phyloP scores from a whole-genome alignment of 2,888 invertebrate species.

The Tryphoninae sp. region DNA sequence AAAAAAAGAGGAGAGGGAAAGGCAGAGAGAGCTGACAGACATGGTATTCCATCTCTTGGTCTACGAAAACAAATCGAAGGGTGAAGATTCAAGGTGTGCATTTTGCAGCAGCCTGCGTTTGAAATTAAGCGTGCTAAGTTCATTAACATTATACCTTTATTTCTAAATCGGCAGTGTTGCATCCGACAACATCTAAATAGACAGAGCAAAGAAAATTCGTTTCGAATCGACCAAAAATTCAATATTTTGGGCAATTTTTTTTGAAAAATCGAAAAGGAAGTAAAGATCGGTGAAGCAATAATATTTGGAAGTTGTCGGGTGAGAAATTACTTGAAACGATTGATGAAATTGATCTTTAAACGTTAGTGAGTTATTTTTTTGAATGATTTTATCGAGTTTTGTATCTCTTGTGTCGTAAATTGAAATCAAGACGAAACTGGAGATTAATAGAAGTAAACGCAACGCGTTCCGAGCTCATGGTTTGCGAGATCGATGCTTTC shows the following conservation, averaged over 20 bases:
- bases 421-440: background rate
- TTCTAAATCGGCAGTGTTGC: background rate
- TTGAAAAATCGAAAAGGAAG: background rate
- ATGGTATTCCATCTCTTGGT: slow-evolving; percentile 24
- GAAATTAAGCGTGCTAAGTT: slow-evolving; percentile 69
- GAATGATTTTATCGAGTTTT: slow-evolving; percentile 14
- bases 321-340: too few relatives aligned
- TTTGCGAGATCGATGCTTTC: slow-evolving; percentile 46
- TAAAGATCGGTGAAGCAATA: too few relatives aligned
- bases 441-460: slow-evolving; percentile 39
- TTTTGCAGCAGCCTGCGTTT: background rate
- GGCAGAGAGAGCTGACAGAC: slow-evolving; percentile 44
- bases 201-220: too few relatives aligned
- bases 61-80: slow-evolving; percentile 33
- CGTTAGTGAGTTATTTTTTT: background rate
- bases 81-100: slow-evolving; percentile 48
- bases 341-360: background rate
- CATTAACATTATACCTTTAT: slow-evolving; percentile 68
- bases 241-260: background rate
- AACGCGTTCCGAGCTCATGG: slow-evolving; percentile 16
- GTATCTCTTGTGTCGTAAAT: slow-evolving; percentile 3
- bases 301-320: too few relatives aligned
- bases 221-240: background rate
- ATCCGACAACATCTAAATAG: background rate
- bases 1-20: slow-evolving; percentile 15